These are phyloP conservation scores for Gymnothorax javanicus DNA, from an alignment of 2,797 vertebrate species.

Conservation along the genomic window DNA sequence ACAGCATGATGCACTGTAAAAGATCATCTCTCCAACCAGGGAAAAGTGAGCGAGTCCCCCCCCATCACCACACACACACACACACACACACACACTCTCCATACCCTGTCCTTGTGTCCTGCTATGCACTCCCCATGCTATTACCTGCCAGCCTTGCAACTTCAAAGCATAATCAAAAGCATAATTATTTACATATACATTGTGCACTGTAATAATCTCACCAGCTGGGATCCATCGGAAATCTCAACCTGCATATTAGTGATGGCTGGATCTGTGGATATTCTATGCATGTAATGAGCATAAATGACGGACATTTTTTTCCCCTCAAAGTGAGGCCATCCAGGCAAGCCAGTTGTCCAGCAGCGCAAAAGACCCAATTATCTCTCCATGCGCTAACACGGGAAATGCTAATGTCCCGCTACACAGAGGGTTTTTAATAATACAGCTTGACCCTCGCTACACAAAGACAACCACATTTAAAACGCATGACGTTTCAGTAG, in stretches of 20 bases:
- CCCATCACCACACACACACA: not conserved
- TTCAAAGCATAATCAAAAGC: constrained; percentile 24
- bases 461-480: not conserved
- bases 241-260: constrained; percentile 9
- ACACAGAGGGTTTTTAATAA: constrained; percentile 8
- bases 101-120: not conserved
- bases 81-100: not conserved
- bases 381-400: not conserved
- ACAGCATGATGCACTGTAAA: not conserved
- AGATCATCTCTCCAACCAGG: not conserved
- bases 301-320: not conserved
- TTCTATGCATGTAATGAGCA: not conserved
- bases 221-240: not conserved
- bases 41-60: not conserved
- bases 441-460: not conserved
- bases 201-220: constrained; percentile 1
- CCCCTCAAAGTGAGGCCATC: not conserved
- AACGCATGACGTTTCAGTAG: not conserved
- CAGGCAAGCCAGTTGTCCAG: not conserved
- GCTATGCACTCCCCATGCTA: not conserved
- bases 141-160: not conserved
- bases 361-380: not conserved
- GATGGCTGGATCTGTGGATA: constrained; percentile 1
- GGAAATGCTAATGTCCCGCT: constrained; percentile 10
- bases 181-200: constrained; percentile 32